Percentiles rank a stretch among this genome's conserved stretches.
These are phyloP conservation scores for Microcebus tavaratra DNA, from an alignment of 2,113 vertebrate species.

Conservation along the genomic window DNA sequence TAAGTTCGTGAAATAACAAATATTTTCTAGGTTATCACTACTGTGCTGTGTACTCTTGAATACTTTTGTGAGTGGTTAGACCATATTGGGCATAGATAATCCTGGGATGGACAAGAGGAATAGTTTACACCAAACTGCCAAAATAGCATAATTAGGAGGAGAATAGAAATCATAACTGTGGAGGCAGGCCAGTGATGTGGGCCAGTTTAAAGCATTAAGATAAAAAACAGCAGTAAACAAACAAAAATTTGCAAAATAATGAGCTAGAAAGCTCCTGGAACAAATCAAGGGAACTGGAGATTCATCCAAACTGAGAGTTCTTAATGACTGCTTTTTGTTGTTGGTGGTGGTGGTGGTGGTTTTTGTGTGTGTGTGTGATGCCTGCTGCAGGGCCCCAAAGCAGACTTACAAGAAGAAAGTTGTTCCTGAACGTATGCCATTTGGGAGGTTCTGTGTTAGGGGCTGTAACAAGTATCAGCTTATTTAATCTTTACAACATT, in stretches of 20 bases:
- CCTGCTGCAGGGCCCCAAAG: neutral
- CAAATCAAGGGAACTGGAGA: neutral
- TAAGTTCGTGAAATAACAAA: neutral
- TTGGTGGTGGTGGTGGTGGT: neutral
- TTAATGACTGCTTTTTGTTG: neutral
- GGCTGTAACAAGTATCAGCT: neutral
- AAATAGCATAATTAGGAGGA: neutral
- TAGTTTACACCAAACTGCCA: neutral
- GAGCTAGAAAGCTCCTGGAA: neutral
- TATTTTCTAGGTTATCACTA: neutral
- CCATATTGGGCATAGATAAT: neutral
- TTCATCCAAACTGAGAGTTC: neutral
- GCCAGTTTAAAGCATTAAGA: neutral
- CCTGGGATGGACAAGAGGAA: neutral
- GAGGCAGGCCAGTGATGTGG: neutral
- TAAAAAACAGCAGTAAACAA: neutral
- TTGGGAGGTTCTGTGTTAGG: rapidly evolving
- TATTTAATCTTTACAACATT: neutral
- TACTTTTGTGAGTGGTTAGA: neutral
- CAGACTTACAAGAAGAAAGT: neutral
- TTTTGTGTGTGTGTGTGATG: neutral
- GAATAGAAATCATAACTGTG: neutral
- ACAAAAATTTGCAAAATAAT: neutral
- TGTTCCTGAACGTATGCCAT: neutral
- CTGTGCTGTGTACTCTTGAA: neutral